These are phyloP conservation scores for Apistogramma diplotaenia DNA, from an alignment of 2,113 vertebrate species.

Conservation along the genomic window DNA sequence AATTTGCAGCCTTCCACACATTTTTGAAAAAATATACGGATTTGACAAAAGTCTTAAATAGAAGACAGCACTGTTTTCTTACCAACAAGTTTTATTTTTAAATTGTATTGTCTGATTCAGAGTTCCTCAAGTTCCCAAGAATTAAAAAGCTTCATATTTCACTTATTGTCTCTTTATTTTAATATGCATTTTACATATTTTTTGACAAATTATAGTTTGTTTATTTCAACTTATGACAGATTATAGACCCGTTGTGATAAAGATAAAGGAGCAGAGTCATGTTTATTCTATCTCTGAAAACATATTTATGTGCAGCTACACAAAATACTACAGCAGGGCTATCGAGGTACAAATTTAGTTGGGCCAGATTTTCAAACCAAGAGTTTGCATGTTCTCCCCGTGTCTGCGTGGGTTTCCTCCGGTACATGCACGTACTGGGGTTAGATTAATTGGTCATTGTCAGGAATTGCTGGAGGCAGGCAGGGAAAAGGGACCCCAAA, in stretches of 20 bases:
- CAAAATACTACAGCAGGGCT: neutral
- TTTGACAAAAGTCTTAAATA: neutral
- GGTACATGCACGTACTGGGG: no score
- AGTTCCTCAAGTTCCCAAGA: neutral
- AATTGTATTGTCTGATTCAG: neutral
- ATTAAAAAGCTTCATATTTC: neutral
- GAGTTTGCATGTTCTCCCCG: no score
- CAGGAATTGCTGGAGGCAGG: no score
- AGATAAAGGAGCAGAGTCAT: neutral
- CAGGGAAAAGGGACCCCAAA: no score
- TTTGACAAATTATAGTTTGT: neutral
- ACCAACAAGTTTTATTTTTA: neutral
- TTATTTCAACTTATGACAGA: neutral
- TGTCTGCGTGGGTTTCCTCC: no score
- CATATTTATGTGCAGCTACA: neutral
- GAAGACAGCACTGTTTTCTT: neutral
- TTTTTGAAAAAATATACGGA: neutral
- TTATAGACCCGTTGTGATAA: no score
- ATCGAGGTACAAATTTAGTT: neutral
- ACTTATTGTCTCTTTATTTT: neutral
- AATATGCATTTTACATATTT: neutral
- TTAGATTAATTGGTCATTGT: no score
- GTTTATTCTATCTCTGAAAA: neutral
- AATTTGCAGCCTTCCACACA: neutral
- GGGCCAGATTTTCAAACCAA: neutral